Evolutionary conservation across 1,140 invertebrate genomes (phyloP).

Genomic region (Drosophila persimilis): DNA sequence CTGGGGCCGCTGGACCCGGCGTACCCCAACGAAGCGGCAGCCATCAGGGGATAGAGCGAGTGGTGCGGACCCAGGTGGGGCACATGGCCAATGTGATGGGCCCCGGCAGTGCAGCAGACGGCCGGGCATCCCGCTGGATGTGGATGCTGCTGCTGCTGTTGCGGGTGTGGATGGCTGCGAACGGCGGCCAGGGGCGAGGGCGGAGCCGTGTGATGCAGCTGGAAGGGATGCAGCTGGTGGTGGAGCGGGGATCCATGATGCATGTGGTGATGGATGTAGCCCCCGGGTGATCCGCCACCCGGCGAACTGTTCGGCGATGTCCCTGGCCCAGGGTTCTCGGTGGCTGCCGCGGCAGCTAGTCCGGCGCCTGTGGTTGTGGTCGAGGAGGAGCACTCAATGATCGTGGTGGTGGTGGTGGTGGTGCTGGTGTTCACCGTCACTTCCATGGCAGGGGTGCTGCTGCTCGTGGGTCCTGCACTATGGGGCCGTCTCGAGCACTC

Average conservation of each 20-base stretch:
- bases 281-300: constrained; percentile 58
- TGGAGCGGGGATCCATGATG: constrained; percentile 56
- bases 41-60: constrained; percentile 70
- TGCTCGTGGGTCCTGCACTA: not conserved
- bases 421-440: constrained; percentile 21
- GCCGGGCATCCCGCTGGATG: constrained; percentile 22
- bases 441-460: constrained; percentile 27
- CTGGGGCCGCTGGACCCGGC: constrained; percentile 73
- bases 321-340: constrained; percentile 15
- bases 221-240: constrained; percentile 53
- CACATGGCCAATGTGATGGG: constrained; percentile 52
- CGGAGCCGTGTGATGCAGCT: constrained; percentile 66
- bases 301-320: constrained; percentile 59
- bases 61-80: constrained; percentile 56
- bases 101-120: constrained; percentile 56
- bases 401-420: constrained; percentile 38
- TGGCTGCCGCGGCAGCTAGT: not conserved
- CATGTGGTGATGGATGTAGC: constrained; percentile 59
- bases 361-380: constrained; percentile 2
- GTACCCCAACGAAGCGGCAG: constrained; percentile 58
- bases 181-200: constrained; percentile 62
- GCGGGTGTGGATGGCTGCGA: constrained; percentile 27
- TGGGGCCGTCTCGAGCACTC: not conserved
- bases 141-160: constrained; percentile 22
- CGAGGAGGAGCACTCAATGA: constrained; percentile 34